Percentiles rank a stretch among this genome's conserved stretches.
Conservation (phyloP, 2,888 invertebrate genomes). For the Euphydryas editha region DNA sequence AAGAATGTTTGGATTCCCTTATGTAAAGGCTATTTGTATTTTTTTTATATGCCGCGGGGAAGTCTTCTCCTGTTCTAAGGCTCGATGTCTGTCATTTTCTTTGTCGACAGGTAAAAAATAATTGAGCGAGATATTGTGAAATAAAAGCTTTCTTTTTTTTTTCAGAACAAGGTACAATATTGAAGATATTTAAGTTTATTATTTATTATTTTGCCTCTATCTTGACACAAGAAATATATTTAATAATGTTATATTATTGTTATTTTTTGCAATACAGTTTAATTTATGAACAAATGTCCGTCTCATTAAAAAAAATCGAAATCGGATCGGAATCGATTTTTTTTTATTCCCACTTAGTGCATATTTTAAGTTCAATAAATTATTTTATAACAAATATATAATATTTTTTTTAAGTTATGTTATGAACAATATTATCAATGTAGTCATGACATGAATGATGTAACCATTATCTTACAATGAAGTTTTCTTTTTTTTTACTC, state of each 20-base stretch:
- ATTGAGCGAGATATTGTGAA: constrained; percentile 15
- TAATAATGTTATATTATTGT: neutral
- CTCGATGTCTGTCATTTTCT: constrained; percentile 26
- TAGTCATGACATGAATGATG: too few relatives aligned
- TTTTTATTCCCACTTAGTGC: too few relatives aligned
- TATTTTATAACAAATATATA: too few relatives aligned
- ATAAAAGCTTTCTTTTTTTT: neutral
- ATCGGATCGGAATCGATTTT: too few relatives aligned
- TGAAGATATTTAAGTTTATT: neutral
- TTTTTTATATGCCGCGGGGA: constrained; percentile 39
- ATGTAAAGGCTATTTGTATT: constrained; percentile 40
- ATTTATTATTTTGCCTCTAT: neutral
- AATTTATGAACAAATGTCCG: too few relatives aligned
- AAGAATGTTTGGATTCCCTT: constrained; percentile 66
- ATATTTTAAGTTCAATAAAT: too few relatives aligned
- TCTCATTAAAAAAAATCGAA: too few relatives aligned
- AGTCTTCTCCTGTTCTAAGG: constrained; percentile 32
- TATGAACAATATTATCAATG: too few relatives aligned
- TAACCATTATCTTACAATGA: too few relatives aligned
- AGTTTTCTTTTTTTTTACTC: too few relatives aligned
- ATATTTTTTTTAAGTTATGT: too few relatives aligned
- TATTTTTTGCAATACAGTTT: too few relatives aligned
- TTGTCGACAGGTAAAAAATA: constrained; percentile 31
- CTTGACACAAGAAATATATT: neutral
- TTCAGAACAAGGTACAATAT: neutral